phyloP scores from a whole-genome alignment of 37 sponge, comb jelly and placozoan species.

The Eunapius fragilis region DNA sequence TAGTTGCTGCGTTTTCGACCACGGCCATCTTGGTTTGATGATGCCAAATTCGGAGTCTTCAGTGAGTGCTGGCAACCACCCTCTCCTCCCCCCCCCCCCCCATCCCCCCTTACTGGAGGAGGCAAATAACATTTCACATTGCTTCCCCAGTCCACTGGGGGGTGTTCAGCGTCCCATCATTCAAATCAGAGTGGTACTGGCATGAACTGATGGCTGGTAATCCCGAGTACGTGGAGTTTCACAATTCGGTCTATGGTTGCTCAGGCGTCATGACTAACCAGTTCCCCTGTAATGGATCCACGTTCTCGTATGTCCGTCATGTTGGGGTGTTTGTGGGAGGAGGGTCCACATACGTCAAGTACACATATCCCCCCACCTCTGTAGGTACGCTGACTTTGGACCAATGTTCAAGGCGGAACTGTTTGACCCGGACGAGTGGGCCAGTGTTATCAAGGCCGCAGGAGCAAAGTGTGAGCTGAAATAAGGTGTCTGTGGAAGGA shows the following conservation, averaged over 20 bases:
- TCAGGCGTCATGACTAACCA: slow-evolving; percentile 71
- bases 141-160: slow-evolving; percentile 64
- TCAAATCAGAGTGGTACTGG: slow-evolving; percentile 80
- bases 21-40: slow-evolving; percentile 75
- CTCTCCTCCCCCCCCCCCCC: no score
- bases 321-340: background rate
- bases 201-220: slow-evolving; percentile 51
- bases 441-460: slow-evolving; percentile 69
- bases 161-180: slow-evolving; percentile 75
- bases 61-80: slow-evolving; percentile 15
- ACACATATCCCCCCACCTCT: no score
- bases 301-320: background rate
- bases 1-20: slow-evolving; percentile 68
- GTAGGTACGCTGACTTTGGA: slow-evolving; percentile 79
- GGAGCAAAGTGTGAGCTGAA: slow-evolving; percentile 79
- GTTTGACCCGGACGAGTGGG: slow-evolving; percentile 82
- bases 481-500: background rate
- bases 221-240: slow-evolving; percentile 59
- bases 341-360: background rate
- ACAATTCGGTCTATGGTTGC: slow-evolving; percentile 78
- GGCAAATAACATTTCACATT: background rate
- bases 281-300: slow-evolving; percentile 22
- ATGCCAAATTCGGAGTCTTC: slow-evolving; percentile 84
- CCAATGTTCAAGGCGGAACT: slow-evolving; percentile 86
- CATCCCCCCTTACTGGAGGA: no score